Evolutionary conservation across 2,113 vertebrate species (phyloP), one percentile per base, ranked within the genome.

Genomic region (Scolopax mira): DNA sequence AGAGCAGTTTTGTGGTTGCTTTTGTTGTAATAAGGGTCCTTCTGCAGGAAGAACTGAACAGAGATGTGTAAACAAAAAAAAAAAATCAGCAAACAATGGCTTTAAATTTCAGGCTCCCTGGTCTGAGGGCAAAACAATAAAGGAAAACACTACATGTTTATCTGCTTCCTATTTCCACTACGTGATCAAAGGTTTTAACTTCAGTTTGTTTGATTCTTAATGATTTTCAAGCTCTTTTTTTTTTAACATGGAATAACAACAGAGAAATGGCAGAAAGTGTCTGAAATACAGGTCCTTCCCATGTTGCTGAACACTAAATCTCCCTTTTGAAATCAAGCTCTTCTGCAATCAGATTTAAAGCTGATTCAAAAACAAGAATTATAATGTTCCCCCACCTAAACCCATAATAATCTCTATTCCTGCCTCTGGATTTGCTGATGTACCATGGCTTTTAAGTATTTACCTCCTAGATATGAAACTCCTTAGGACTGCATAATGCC

Each of bases 391-490:
- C 28, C 58, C 39, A 85, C 73, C 69, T 92, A 96, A 97, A 96
- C 27, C 91, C 89, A 92, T 89, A 95, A 94, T 96, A 90, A 94
- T 90, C 89, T 92, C 91, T 93, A 13, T 70, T 94, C 44, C 83
- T 92, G 77, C 52, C 65, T 88, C 49, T 95, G 94, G 89, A 95
- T 97, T 95, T 95, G 86, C 78, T 93, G 90, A 41, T 42, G 88
- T 75, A 71, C 58, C 18, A 3, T 35, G 44, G 83, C 83, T 96
- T 96, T 96, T 93, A 97, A 94, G 88, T 94, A 95, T 94, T 95
- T 96, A 92, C 92, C 92, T 96, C 84, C 88, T 93, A 96, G 90
- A 97, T 95, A 92, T 65, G 88, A 93, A 95, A 77, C 79, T 96
- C 73, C 89, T 95, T 75, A 72, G 80, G 70, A 57, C 85, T 95